Evolutionary conservation across 2,888 invertebrate species (phyloP).

Genomic region (Amblyjoppa proteus): DNA sequence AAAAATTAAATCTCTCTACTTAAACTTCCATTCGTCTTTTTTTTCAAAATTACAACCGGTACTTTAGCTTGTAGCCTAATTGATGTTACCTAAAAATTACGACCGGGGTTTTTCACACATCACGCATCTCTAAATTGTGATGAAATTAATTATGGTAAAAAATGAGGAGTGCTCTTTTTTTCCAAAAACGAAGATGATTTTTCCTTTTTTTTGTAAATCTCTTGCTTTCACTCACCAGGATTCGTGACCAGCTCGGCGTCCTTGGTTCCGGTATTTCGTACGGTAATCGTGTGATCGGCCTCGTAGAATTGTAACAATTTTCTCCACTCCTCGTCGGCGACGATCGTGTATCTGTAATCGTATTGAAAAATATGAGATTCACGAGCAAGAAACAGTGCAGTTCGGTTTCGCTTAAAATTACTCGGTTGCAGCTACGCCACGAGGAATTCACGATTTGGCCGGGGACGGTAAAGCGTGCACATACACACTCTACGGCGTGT

Average conservation of each 20-base stretch:
- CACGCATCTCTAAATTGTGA: background rate
- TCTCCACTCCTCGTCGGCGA: slow-evolving; percentile 80
- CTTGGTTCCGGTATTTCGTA: slow-evolving; percentile 69
- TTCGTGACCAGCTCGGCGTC: slow-evolving; percentile 70
- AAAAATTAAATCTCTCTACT: too few species aligned
- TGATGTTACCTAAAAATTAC: too few species aligned
- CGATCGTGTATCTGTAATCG: slow-evolving; percentile 77
- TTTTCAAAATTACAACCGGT: too few species aligned
- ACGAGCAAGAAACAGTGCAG: background rate
- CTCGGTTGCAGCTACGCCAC: slow-evolving; percentile 62
- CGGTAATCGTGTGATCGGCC: slow-evolving; percentile 77
- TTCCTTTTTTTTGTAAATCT: background rate
- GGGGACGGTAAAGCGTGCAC: background rate
- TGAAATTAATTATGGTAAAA: slow-evolving; percentile 13
- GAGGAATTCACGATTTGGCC: slow-evolving; percentile 80
- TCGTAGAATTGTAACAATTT: slow-evolving; percentile 80
- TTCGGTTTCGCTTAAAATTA: slow-evolving; percentile 57
- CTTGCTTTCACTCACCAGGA: slow-evolving; percentile 74
- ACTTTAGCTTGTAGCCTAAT: too few species aligned
- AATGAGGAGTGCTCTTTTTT: too few species aligned
- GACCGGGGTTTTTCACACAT: too few species aligned
- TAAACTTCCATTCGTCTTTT: too few species aligned
- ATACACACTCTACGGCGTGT: slow-evolving; percentile 29
- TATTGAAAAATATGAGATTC: slow-evolving; percentile 6
- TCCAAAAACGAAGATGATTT: background rate